Evolutionary conservation across 2,888 invertebrate genomes (phyloP).

Genomic region (Calliphora vomitoria): DNA sequence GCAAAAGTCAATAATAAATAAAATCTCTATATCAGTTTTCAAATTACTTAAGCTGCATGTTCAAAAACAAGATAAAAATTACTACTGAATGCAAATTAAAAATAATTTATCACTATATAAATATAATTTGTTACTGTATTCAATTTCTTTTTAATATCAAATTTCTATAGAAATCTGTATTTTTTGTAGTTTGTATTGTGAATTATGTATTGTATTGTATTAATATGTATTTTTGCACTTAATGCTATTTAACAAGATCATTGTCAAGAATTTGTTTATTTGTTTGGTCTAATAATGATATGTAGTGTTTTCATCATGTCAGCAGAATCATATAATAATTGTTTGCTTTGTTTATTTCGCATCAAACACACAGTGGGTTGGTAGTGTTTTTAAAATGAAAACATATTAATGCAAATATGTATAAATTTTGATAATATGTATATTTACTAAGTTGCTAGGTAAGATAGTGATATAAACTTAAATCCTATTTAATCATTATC

Average conservation of each 20-base stretch:
- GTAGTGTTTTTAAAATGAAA: neutral
- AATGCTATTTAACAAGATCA: constrained; percentile 10
- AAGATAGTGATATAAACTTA: neutral
- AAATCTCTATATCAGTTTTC: neutral
- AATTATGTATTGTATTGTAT: neutral
- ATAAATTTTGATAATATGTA: too few relatives aligned
- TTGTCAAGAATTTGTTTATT: constrained; percentile 4
- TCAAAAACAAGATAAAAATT: neutral
- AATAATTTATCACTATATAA: neutral
- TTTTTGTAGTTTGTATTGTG: neutral
- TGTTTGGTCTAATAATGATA: neutral
- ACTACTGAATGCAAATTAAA: neutral
- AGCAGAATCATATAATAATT: neutral
- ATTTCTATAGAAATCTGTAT: neutral
- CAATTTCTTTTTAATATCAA: neutral
- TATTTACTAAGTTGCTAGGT: neutral
- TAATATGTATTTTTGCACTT: neutral
- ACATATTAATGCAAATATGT: neutral
- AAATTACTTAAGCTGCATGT: neutral
- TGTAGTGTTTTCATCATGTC: neutral
- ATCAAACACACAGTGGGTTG: too few relatives aligned
- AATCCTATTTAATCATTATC: neutral
- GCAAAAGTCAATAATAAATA: neutral
- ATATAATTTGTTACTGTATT: neutral
- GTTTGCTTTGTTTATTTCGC: neutral